These are phyloP conservation scores for Bergia puertoricense DNA, from an alignment of 92 coral and sea anemone genomes.

Conservation along the genomic window DNA sequence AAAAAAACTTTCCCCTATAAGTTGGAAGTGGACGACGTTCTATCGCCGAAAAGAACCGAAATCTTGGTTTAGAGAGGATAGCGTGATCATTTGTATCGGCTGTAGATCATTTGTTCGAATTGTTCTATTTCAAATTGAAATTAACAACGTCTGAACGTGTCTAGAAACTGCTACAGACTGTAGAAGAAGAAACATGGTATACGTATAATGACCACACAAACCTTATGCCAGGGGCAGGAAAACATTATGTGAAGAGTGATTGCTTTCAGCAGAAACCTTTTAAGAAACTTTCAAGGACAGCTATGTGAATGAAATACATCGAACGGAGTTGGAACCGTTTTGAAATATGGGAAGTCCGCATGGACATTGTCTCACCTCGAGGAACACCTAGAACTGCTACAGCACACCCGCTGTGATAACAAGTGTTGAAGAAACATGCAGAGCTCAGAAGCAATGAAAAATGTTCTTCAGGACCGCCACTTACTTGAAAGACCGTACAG, in stretches of 20 bases:
- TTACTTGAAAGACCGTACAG: conserved; percentile 34
- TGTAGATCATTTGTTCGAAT: neutral
- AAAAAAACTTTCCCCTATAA: neutral
- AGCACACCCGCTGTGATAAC: neutral
- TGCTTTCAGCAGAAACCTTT: neutral
- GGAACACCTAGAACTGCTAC: neutral
- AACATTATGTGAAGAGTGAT: neutral
- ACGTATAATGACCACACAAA: neutral
- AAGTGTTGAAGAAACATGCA: conserved; percentile 17
- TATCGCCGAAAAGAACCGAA: neutral
- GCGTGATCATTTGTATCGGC: neutral
- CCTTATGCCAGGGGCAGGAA: neutral
- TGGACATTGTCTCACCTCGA: neutral
- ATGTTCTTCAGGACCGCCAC: conserved; percentile 27
- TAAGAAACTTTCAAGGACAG: neutral
- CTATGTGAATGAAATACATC: neutral
- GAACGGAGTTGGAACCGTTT: neutral
- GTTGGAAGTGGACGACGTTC: neutral
- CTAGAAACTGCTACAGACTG: neutral
- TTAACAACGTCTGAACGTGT: neutral
- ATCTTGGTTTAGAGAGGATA: neutral
- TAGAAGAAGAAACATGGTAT: neutral
- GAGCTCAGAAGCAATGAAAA: conserved; percentile 40
- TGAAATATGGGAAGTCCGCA: neutral
- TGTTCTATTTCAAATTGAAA: neutral